Evolutionary conservation across 2,113 vertebrate genomes (phyloP).

Genomic region (Phylloscopus trochilus): DNA sequence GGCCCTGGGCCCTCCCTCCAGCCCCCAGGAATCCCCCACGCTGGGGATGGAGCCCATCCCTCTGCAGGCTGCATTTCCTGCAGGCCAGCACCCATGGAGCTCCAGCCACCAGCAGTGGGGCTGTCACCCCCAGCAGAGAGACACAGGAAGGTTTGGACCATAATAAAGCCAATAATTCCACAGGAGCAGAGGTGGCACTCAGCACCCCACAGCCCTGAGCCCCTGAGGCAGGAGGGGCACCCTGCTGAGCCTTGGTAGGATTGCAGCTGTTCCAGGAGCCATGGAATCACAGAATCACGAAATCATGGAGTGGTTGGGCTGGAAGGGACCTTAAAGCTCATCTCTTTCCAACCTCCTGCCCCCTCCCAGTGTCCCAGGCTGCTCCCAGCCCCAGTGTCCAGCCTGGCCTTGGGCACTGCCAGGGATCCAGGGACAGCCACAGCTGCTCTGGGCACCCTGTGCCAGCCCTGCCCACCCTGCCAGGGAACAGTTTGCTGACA

Average conservation of each 20-base stretch:
- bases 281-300: neutral
- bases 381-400: neutral
- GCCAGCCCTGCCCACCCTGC: neutral
- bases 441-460: neutral
- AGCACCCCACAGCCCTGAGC: fast-evolving
- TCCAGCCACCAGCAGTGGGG: neutral
- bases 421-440: neutral
- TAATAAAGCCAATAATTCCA: neutral
- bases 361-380: neutral
- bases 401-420: neutral
- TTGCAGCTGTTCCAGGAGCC: neutral
- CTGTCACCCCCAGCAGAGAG: neutral
- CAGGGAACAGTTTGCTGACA: neutral
- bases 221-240: neutral
- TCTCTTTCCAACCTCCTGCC: neutral
- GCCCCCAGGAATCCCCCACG: neutral
- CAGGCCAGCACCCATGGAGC: neutral
- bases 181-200: neutral
- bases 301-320: neutral
- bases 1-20: neutral
- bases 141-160: neutral
- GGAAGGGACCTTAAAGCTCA: neutral
- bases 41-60: fast-evolving
- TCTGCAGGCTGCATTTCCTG: neutral
- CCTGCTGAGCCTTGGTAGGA: fast-evolving